Evolutionary conservation across 1,140 invertebrate genomes (phyloP), one percentile per base, ranked within the genome.

Genomic region (Cheumatopsyche charites): DNA sequence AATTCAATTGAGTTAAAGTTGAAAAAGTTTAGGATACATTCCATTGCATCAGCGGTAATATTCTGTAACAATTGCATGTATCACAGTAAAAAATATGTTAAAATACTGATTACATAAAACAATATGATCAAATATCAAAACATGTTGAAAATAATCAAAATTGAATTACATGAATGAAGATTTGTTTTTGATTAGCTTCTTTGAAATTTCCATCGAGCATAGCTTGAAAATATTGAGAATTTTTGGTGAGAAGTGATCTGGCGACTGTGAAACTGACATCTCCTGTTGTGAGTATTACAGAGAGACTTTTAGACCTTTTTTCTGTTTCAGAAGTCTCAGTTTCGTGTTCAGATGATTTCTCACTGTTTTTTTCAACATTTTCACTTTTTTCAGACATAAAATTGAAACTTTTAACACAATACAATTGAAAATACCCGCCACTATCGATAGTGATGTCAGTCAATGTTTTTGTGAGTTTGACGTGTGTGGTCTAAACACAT

Each of bases 21-120:
- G 4, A 76, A 19, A 67, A 55, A 76, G 65, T 71, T 47, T 26
- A 76, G 26, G 25, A 73, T 52, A 52, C 42, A 71, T 62, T 62
- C 55, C 72, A 76, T 73, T 6, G 72, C 45, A 25, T 36, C 23
- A 0, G 72, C 43, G n/a, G 72, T 73, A 49, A 73, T 70, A 13
- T 68, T 71, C 75, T 76, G 52, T 36, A 73, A 73, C 23, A 42
- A 63, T 2, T 13, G 49, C 3, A 15, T n/a, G n/a, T n/a, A n/a
- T n/a, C n/a, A n/a, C n/a, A n/a, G n/a, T n/a, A n/a, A n/a, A n/a
- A n/a, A n/a, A n/a, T n/a, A n/a, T n/a, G n/a, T n/a, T n/a, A n/a
- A n/a, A n/a, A n/a, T n/a, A 43, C 13, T 43, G 19, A 11, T 15
- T 49, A 5, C 5, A 49, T 49, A 3, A 15, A 5, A n/a, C 5